Base-by-base conservation (phyloP, 2,888 invertebrate species). In the Drosophila nigricruria region DNA sequence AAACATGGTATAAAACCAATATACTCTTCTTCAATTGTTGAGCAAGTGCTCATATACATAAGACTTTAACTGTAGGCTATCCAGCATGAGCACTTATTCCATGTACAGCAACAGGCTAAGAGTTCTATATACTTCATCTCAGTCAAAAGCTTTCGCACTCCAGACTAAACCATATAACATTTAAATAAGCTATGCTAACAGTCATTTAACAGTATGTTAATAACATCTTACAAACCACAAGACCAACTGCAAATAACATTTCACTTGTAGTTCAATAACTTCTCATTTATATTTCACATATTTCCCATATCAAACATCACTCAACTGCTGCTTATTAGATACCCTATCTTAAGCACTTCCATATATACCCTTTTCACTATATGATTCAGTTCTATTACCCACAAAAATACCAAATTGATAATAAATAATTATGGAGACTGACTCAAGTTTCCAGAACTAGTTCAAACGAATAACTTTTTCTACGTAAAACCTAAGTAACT, bases 371-470 rank as follows among this genome's bases (percentile, higher is more conserved):
- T 18, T 1, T 18, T 18, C 18, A 40, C 2, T 2, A 40, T 23
- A 25, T 63, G 64, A 64, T 34, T 64, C 63, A 64, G 23, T 64
- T 64, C 4, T 12, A n/a, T 20, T 25, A 9, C 6, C 27, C 18
- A 14, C 16, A 47, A 10, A 47, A 10, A 47, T 9, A 47, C 3
- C 3, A 27, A n/a, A 14, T 5, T 54, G 12, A 20, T 16, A 56
- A 3, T 56, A 25, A 4, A 56, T 43, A 20, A 12, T 16, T 14
- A 0, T 25, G 18, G 32, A 20, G 14, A n/a, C 32, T 57, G 57
- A 57, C 20, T 57, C 54, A 32, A 61, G 10, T n/a, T 16, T n/a
- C 0, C 4, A n/a, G 32, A 49, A 6, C 18, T n/a, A 34, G 32
- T 32, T 52, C n/a, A 32, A 23, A 23, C 38, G 14, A 61, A 42